Evolutionary conservation across 2,113 vertebrate species (phyloP).

Genomic region (Notechis scutatus): DNA sequence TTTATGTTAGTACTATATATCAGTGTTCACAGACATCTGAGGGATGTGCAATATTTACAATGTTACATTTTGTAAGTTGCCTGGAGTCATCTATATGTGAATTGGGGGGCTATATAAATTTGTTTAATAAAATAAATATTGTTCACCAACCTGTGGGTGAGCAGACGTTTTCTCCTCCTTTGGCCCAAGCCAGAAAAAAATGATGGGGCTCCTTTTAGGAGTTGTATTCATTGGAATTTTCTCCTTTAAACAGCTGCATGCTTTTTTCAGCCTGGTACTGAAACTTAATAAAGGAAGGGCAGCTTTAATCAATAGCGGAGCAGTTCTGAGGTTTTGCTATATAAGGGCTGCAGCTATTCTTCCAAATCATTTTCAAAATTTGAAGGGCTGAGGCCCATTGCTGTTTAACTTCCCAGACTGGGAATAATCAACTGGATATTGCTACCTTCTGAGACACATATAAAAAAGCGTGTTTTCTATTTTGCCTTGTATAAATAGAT

Average conservation of each 20-base stretch:
- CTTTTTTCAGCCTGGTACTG: neutral
- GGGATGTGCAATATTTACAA: neutral
- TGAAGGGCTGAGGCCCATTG: neutral
- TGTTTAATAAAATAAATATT: neutral
- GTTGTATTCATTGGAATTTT: neutral
- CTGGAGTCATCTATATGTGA: neutral
- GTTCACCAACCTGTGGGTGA: neutral
- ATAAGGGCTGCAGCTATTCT: neutral
- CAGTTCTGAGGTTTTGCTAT: neutral
- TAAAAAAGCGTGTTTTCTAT: neutral
- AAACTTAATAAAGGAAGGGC: neutral
- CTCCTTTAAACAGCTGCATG: neutral
- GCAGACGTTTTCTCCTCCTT: neutral
- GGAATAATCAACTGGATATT: neutral
- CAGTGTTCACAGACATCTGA: neutral
- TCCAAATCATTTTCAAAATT: neutral
- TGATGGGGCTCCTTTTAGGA: neutral
- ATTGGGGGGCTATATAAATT: neutral
- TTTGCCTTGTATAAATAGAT: neutral
- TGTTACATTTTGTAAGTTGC: neutral
- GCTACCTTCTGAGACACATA: neutral
- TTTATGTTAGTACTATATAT: neutral
- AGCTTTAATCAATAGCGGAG: neutral
- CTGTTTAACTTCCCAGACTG: neutral
- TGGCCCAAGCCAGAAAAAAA: neutral